phyloP scores from a whole-genome alignment of 2,113 vertebrate species.

The Spilogale gracilis region DNA sequence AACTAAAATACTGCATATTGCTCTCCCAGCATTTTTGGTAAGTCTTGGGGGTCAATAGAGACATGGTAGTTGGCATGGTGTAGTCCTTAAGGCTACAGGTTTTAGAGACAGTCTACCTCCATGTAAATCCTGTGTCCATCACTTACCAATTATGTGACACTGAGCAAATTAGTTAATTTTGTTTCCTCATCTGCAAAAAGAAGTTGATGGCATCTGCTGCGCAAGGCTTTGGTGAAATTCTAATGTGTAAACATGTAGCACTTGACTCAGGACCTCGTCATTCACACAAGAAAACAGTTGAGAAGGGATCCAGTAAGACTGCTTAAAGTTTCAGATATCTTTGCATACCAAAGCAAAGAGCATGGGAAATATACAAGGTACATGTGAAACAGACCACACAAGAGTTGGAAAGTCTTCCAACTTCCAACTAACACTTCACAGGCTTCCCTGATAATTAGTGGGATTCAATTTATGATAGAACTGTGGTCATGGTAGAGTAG shows the following conservation, averaged over 20 bases:
- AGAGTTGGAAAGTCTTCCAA: background rate
- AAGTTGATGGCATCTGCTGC: background rate
- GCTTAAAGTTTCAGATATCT: background rate
- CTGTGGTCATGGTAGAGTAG: background rate
- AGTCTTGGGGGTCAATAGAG: background rate
- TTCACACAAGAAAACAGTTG: background rate
- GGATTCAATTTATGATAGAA: background rate
- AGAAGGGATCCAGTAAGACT: background rate
- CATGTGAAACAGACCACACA: background rate
- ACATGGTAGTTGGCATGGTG: background rate
- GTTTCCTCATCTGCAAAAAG: background rate
- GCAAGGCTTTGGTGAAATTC: background rate
- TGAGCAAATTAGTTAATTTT: background rate
- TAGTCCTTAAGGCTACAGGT: background rate
- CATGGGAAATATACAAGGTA: background rate
- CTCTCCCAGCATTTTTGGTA: background rate
- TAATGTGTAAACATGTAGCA: background rate
- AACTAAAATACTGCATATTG: background rate
- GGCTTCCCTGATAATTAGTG: background rate
- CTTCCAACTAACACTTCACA: background rate
- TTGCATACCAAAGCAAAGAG: background rate
- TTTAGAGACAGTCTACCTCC: background rate
- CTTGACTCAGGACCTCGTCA: background rate
- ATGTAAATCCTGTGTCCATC: background rate
- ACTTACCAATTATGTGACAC: background rate